Evolutionary conservation across 2,797 vertebrate genomes (phyloP), one percentile per base, ranked within the genome.

Genomic region (Siniperca obscura): DNA sequence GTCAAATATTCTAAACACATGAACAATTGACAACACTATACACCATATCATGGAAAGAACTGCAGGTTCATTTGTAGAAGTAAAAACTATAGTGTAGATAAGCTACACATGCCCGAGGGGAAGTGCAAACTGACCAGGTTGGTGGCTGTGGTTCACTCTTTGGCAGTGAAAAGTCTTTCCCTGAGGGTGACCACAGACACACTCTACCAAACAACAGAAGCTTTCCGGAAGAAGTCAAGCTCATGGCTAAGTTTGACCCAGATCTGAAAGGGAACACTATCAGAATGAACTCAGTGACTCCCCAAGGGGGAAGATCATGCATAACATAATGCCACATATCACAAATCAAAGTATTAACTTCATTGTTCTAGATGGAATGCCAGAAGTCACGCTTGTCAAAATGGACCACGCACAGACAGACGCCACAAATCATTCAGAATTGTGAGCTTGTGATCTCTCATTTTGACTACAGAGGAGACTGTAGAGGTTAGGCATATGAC

Each of bases 161-260:
- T 57, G 73, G 62, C 75, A 78, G 59, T 27, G 21, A 70, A 78
- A 74, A 68, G 67, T 74, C 46, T 84, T 78, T 60, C 64, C 82
- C 80, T 70, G 11, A 44, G 57, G 80, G 69, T 30, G 75, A 76
- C 66, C 52, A 46, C 59, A 70, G 44, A 75, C 57, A 78, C 76
- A 85, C 65, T 57, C 38, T 27, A 46, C 52, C 76, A 85, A 85
- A 87, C 78, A 85, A 86, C 70, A 66, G 40, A 36, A 42, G 25
- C 53, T 82, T 74, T 89, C 65, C 69, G 60, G 85, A 82, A 70
- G 57, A 72, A 81, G 66, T 69, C 38, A 30, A 79, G 74, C 87
- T 86, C 3, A 3, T 65, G 71, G 87, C 83, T 50, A 78, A 76
- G 70, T 80, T 55, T 91, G 88, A 85, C 82, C 88, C 57, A 91